Base-by-base conservation (phyloP, 2,888 invertebrate genomes). In the Pterobdella sp. region DNA sequence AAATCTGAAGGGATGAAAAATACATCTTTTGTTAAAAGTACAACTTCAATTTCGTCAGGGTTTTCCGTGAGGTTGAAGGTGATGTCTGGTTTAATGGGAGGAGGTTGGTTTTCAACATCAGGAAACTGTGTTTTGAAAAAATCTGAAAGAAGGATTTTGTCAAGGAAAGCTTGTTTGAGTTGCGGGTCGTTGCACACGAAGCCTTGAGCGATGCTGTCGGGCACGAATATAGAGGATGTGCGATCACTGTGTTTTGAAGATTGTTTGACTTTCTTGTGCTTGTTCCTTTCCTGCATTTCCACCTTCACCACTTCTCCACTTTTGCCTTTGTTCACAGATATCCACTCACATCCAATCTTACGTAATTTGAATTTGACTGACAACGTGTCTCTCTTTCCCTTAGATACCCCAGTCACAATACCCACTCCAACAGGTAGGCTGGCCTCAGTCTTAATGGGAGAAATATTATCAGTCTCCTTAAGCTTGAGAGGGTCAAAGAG, bases 321-420 rank as follows among this genome's bases (percentile, higher is more conserved):
- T 26, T 52, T 56, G 60, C 35, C 71, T 22, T 56, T 56, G 37
- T 71, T 63, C 14, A 71, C 71, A 1, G 71, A 71, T 29, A 63
- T 71, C 71, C 71, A 71, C 60, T 71, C 52, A 4, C 63, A 35
- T 3, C 71, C 71, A 29, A 71, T 63, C 71, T 71, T 71, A 29
- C 36, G 56, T 29, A 71, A 34, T 52, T 71, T 71, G 63, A 71
- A 71, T 35, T 71, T 71, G 26, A 71, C 71, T 3, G 71, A 56
- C 36, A 35, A 26, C 0, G 71, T 56, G n/a, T 32, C 29, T 52
- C 34, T 37, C 52, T 49, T 37, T 2, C 29, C 69, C 26, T 32
- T 32, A 18, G 35, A 34, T 14, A 35, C 14, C 2, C 22, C n/a
- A 2, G 18, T 29, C 35, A 34, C 34, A 22, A 34, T 1, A 18